phyloP scores from a whole-genome alignment of 2,113 vertebrate species.

The Haemorhous mexicanus region DNA sequence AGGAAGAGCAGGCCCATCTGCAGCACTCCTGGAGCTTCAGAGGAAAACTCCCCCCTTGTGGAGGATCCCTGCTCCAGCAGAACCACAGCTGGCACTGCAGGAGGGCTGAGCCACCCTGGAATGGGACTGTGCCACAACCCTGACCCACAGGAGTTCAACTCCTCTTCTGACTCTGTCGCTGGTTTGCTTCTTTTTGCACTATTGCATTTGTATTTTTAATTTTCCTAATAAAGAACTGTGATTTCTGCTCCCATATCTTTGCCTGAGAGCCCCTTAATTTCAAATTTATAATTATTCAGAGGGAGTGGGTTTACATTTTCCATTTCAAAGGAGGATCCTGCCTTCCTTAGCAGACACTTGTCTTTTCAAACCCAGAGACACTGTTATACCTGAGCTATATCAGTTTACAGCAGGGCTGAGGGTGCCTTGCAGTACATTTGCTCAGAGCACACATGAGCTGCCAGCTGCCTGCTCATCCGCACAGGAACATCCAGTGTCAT shows the following conservation, averaged over 20 bases:
- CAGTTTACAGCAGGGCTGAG: neutral
- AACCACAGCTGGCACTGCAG: no score
- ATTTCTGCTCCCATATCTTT: neutral
- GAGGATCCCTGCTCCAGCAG: no score
- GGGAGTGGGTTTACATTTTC: neutral
- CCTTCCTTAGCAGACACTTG: neutral
- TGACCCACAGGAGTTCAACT: neutral
- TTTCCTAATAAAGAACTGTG: neutral
- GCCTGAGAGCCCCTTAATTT: neutral
- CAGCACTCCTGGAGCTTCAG: no score
- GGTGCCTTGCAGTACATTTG: neutral
- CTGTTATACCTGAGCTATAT: neutral
- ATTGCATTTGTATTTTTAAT: neutral
- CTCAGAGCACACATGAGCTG: neutral
- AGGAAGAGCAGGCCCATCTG: no score
- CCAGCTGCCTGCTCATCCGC: neutral
- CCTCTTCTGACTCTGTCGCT: accelerated
- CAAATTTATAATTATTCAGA: neutral
- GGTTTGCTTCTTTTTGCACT: neutral
- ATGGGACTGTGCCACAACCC: neutral
- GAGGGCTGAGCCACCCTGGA: no score
- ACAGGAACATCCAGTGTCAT: neutral
- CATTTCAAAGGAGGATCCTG: neutral
- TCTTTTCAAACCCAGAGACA: neutral
- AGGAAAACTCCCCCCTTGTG: no score